Evolutionary conservation across 2,888 invertebrate species (phyloP), one percentile per base, ranked within the genome.

Genomic region (Ganaspis brasiliensis): DNA sequence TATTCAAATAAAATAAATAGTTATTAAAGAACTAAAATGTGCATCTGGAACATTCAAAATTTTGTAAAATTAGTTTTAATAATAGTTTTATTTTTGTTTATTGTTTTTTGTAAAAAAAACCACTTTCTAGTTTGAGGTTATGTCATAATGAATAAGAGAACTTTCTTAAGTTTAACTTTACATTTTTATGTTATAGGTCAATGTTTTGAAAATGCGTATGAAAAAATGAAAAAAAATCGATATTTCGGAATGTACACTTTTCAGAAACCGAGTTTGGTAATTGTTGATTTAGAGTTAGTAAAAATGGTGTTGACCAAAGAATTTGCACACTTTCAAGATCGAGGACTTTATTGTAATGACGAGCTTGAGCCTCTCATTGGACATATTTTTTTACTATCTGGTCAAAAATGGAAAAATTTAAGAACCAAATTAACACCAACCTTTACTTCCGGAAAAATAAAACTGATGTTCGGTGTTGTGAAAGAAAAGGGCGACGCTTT

Each of bases 361-460:
- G 63, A 76, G 5, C 57, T 75, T 10, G 85, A 87, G 70, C 85
- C 84, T 1, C 24, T 87, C 2, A 70, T 67, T 0, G 80, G 61
- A 1, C 75, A 82, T 24, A 56, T 87, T 8, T 76, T 84, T n/a
- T 72, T 76, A 14, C 45, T 84, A 8, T 37, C 73, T 10, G 89
- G 87, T 2, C 78, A 83, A 9, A 80, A 83, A 19, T 89, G 89
- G 89, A 84, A 82, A 26, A 80, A 79, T 31, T 75, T 88, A 21
- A 78, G 89, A 12, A 72, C 79, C 5, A 88, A 87, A 73, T 76
- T 89, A n/a, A 86, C 86, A 19, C 88, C 88, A n/a, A 85, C 87
- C n/a, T 89, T 89, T 73, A 88, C 88, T 8, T 82, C 87, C 2
- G 85, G 86, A 8, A 87, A 87, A 78, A 77, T 89, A 77, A 88